Conservation (phyloP, 1,140 invertebrate species). For the Pollicipes pollicipes region DNA sequence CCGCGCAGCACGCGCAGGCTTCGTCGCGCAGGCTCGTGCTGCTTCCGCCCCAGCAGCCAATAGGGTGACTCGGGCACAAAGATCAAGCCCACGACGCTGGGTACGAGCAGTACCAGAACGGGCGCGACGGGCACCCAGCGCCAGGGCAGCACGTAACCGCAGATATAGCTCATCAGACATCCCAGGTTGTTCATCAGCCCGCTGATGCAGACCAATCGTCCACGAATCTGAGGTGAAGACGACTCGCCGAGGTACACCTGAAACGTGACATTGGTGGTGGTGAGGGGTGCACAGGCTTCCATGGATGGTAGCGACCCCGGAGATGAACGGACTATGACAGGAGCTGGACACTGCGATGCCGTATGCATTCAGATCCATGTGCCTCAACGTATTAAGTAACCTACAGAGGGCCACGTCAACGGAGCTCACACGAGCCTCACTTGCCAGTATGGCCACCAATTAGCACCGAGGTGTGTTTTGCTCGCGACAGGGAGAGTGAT, state of each 20-base stretch:
- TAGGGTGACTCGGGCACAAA: not conserved
- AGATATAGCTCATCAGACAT: not conserved
- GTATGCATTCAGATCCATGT: too few relatives aligned
- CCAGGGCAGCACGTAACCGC: not conserved
- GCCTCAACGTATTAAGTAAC: too few relatives aligned
- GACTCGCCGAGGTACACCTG: not conserved
- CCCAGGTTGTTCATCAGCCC: not conserved
- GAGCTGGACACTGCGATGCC: too few relatives aligned
- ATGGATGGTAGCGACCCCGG: too few relatives aligned
- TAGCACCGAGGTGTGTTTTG: too few relatives aligned
- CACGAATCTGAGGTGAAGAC: not conserved
- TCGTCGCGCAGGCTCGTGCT: not conserved
- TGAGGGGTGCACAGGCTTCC: too few relatives aligned
- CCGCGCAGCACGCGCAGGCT: not conserved
- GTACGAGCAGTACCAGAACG: not conserved
- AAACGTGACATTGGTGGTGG: too few relatives aligned
- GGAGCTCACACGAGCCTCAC: too few relatives aligned
- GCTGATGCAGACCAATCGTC: not conserved
- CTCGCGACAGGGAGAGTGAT: too few relatives aligned
- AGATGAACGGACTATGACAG: too few relatives aligned
- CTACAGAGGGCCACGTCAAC: too few relatives aligned
- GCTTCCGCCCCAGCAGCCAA: not conserved
- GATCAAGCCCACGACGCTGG: not conserved
- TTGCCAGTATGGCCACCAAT: too few relatives aligned
- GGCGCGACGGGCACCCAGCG: not conserved